Base-by-base conservation (phyloP, 2,888 invertebrate genomes). In the Drosophila greeni region DNA sequence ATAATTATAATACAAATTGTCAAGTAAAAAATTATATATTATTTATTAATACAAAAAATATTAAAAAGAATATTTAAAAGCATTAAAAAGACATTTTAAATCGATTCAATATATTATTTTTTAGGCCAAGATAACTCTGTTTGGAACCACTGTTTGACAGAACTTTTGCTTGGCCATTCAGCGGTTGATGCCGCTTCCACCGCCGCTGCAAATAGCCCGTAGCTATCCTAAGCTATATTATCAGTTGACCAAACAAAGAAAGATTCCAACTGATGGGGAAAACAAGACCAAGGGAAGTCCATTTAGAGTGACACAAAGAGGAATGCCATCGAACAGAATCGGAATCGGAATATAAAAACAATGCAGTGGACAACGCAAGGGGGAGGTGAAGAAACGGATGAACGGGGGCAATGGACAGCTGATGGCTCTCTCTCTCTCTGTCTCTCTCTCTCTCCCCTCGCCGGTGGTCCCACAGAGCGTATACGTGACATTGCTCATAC, bases 361-460 rank as follows among this genome's bases (percentile, higher is more conserved):
- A 39, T 12, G 43, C 43, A 42, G 33, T 16, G 9, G 16, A 47
- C 47, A 23, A n/a, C n/a, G 36, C 26, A 26, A 6, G 31, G 31
- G 33, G 26, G n/a, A 34, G 12, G 20, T 39, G 67, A 61, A 42
- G n/a, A 51, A 36, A 65, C 23, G 42, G 34, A 18, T 24, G 48
- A 52, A 40, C 64, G 76, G 66, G 79, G 73, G 76, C 82, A 78
- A 79, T 82, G 76, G 54, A 78, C 79, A 79, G 80, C 82, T 77
- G 80, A 75, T 76, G 73, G 33, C 48, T 66, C 61, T 48, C 34
- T 66, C 52, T 49, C 52, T 47, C 57, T 54, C 36, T 54, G 12
- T 45, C n/a, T n/a, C 42, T 42, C 1, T 48, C 61, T 42, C 36
- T 48, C 58, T 11, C 20, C 43, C 12, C 37, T 62, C 43, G 33